Evolutionary conservation across 2,888 invertebrate species (phyloP).

Genomic region (Limnephilus marmoratus): DNA sequence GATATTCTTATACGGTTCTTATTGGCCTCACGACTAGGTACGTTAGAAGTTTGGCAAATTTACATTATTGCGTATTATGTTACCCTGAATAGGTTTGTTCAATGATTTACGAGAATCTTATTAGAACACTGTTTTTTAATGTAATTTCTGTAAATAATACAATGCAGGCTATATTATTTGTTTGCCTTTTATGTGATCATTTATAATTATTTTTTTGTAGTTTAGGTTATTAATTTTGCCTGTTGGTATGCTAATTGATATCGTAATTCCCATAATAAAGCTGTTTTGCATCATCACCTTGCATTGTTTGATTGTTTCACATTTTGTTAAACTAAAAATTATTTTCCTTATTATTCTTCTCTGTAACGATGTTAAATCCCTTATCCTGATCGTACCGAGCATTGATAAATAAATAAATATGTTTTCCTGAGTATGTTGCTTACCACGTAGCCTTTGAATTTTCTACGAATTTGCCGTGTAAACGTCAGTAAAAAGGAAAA

Average conservation of each 20-base stretch:
- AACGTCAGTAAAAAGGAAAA: not conserved
- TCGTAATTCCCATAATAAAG: not conserved
- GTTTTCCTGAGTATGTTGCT: not conserved
- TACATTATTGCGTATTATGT: not conserved
- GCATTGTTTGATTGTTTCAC: not conserved
- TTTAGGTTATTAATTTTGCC: no score
- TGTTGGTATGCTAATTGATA: no score
- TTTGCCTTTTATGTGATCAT: no score
- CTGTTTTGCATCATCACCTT: no score
- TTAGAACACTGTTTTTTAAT: not conserved
- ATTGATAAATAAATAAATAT: not conserved
- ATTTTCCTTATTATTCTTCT: not conserved
- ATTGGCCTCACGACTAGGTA: not conserved
- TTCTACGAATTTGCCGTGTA: not conserved
- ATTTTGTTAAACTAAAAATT: not conserved
- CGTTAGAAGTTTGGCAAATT: not conserved
- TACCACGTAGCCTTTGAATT: not conserved
- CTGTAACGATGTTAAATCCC: not conserved
- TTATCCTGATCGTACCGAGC: not conserved
- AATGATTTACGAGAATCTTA: not conserved
- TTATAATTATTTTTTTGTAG: no score
- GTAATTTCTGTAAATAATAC: not conserved
- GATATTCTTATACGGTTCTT: not conserved
- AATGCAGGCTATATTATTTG: no score
- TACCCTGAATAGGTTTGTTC: no score